Conservation (phyloP, 2,113 vertebrate species). For the Periophthalmus modestus region DNA sequence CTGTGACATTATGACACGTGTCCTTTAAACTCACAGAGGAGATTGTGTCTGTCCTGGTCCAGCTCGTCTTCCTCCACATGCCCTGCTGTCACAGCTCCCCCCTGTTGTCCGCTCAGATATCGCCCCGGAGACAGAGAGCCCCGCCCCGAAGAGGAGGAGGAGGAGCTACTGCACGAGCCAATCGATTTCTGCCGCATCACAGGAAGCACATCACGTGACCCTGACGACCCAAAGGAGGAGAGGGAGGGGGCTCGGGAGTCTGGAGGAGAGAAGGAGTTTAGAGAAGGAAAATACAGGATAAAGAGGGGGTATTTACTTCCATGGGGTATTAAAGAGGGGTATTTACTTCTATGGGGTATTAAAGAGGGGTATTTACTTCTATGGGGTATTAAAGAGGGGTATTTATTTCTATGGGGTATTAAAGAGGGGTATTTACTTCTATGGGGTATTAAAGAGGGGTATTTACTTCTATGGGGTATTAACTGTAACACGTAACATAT, state of each 20-base stretch:
- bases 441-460: too few species aligned
- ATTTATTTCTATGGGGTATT: too few species aligned
- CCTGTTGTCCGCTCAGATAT: slow-evolving; percentile 56
- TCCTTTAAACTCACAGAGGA: slow-evolving; percentile 65
- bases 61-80: slow-evolving; percentile 74
- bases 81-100: slow-evolving; percentile 36
- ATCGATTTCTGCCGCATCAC: slow-evolving; percentile 65
- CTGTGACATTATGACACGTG: background rate
- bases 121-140: slow-evolving; percentile 67
- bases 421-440: too few species aligned
- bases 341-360: too few species aligned
- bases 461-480: too few species aligned
- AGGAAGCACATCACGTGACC: slow-evolving; percentile 33
- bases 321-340: too few species aligned
- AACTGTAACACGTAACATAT: too few species aligned
- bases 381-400: too few species aligned
- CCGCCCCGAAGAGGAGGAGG: slow-evolving; percentile 76
- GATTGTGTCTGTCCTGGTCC: slow-evolving; percentile 73
- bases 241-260: slow-evolving; percentile 59
- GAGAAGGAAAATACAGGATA: background rate
- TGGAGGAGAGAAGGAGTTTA: slow-evolving; percentile 19
- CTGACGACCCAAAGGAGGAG: slow-evolving; percentile 27
- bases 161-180: slow-evolving; percentile 73
- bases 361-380: too few species aligned
- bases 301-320: too few species aligned